phyloP scores from a whole-genome alignment of 2,797 vertebrate species.

The Trematomus bernacchii region DNA sequence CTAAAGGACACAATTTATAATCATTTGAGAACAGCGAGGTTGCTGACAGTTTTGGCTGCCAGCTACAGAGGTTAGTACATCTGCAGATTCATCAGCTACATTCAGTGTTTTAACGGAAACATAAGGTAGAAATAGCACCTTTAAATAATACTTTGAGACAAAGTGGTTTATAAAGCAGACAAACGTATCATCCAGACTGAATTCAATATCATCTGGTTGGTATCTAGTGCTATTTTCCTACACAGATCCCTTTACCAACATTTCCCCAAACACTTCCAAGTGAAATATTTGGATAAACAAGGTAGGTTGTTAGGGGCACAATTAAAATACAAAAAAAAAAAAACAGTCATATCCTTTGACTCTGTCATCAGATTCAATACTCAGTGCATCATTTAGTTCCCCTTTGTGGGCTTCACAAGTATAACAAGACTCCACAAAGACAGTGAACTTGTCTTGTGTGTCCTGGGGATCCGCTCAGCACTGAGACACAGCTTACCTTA shows the following conservation, averaged over 20 bases:
- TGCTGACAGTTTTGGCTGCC: background rate
- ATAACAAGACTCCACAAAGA: constrained; percentile 9
- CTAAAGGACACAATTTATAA: background rate
- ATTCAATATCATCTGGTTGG: background rate
- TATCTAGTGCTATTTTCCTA: background rate
- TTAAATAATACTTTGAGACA: constrained; percentile 14
- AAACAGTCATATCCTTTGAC: background rate
- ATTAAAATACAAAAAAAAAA: constrained; percentile 7
- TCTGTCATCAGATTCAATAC: constrained; percentile 1
- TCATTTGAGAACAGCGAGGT: background rate
- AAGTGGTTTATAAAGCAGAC: constrained; percentile 1
- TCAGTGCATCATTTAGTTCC: constrained; percentile 19
- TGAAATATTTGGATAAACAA: background rate
- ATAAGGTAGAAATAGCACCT: constrained; percentile 3
- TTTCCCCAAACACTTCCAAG: background rate
- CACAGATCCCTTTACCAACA: background rate
- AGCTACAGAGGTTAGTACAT: constrained; percentile 6
- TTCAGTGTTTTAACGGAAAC: constrained; percentile 12
- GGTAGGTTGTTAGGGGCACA: background rate
- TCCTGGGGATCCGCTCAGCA: constrained; percentile 23
- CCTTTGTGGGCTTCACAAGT: constrained; percentile 19
- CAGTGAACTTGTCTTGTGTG: background rate
- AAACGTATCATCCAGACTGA: background rate
- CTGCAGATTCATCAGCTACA: constrained; percentile 5
- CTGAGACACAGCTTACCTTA: constrained; percentile 36